Evolutionary conservation across 2,797 vertebrate species (phyloP).

Genomic region (Momotus momota): DNA sequence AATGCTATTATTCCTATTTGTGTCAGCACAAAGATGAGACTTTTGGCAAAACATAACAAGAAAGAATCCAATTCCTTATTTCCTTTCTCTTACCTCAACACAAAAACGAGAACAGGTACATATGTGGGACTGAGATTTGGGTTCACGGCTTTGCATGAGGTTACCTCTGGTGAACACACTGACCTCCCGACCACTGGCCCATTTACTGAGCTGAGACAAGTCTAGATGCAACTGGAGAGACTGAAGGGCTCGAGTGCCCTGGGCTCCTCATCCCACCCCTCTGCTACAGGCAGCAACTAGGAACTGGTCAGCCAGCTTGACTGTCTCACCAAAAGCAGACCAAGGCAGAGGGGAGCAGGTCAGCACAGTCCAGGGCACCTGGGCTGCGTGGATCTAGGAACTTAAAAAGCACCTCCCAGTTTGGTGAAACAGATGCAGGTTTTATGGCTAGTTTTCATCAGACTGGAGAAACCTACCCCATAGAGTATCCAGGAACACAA

Average conservation of each 20-base stretch:
- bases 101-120: neutral
- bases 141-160: neutral
- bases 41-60: neutral
- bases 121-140: neutral
- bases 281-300: neutral
- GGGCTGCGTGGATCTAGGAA: neutral
- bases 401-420: neutral
- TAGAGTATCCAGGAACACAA: neutral
- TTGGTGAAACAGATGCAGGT: neutral
- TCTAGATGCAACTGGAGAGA: neutral
- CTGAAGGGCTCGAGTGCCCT: neutral
- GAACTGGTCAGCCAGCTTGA: neutral
- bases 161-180: fast-evolving
- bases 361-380: neutral
- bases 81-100: neutral
- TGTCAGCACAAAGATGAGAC: neutral
- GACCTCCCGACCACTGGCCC: fast-evolving
- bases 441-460: neutral
- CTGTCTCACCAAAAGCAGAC: neutral
- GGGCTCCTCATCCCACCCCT: neutral
- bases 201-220: neutral
- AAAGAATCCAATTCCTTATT: neutral
- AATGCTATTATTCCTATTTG: neutral
- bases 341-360: neutral
- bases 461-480: neutral